Base-by-base conservation (phyloP, 2,797 vertebrate species). In the Microcaecilia unicolor region DNA sequence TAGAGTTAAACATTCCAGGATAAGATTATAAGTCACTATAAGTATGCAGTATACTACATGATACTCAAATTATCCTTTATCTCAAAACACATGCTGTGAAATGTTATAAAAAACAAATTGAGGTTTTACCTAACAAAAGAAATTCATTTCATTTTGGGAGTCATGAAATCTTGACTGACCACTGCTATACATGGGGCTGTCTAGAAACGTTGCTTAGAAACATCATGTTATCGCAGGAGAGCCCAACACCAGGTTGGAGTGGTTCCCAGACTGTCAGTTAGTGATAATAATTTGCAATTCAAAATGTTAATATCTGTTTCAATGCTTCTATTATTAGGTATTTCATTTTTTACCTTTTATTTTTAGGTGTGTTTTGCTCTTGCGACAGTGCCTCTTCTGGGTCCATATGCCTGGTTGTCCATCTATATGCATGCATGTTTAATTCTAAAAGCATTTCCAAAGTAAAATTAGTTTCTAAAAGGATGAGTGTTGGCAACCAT, bases 271-370 rank as follows among this genome's bases (percentile, higher is more conserved):
- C 60, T 39, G 67, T 53, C 46, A 38, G 64, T 62, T 67, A 38
- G 13, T 37, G 36, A 51, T 27, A 63, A 72, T 70, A 71, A 70
- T 70, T 68, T 66, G 53, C 41, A 55, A 55, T 48, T 66, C 72
- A 64, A 72, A 62, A 65, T 57, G 67, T 67, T 60, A 45, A 55
- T 67, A 59, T 66, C 44, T 61, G 28, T 62, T 67, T 53, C 64
- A 69, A 48, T 13, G 29, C 9, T 57, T 69, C 49, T 62, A 67
- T 70, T 62, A 33, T 60, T 64, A 60, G 51, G 48, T 58, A 29
- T 39, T 48, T 55, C n/a, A n/a, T n/a, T n/a, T n/a, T n/a, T n/a
- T 24, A 10, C 4, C 17, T 35, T 42, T 40, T 27, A 37, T 6
- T 28, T 28, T 51, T 34, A 14, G 1, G 0, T 17, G 2, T 22